Evolutionary conservation across 1,140 invertebrate species (phyloP).

Genomic region (Elysia chlorotica): DNA sequence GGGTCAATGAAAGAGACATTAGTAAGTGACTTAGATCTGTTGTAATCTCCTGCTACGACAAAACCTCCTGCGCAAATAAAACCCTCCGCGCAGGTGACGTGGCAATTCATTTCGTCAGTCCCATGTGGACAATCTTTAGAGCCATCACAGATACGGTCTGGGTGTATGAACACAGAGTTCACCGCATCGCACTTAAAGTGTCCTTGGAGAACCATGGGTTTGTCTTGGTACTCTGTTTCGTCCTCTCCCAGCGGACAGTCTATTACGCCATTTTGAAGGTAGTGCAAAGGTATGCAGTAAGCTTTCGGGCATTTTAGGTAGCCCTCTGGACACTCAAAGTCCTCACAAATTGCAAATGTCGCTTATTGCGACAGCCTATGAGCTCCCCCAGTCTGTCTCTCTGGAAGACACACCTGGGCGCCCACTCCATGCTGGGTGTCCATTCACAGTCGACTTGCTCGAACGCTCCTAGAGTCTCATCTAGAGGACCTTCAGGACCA

Average conservation of each 20-base stretch:
- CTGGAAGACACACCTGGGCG: neutral
- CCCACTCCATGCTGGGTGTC: too few relatives aligned
- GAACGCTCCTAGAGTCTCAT: neutral
- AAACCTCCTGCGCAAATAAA: neutral
- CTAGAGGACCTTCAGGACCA: constrained; percentile 1
- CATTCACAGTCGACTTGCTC: neutral
- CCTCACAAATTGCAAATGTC: neutral
- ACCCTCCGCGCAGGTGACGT: neutral
- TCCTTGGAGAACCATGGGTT: neutral
- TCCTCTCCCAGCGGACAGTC: constrained; percentile 5
- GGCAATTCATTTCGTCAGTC: neutral
- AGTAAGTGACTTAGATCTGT: neutral
- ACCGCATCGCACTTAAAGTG: neutral
- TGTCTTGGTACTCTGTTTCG: neutral
- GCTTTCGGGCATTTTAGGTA: constrained; percentile 7
- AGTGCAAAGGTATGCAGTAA: constrained; percentile 2
- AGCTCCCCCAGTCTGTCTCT: neutral
- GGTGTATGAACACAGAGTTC: neutral
- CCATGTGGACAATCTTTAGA: neutral
- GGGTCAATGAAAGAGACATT: neutral
- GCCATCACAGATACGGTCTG: neutral
- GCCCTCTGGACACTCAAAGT: neutral
- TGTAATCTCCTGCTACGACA: neutral
- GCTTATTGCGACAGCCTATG: constrained; percentile 2
- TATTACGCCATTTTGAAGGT: neutral